Evolutionary conservation across 2,797 vertebrate genomes (phyloP).

Genomic region (Siniperca scherzeri): DNA sequence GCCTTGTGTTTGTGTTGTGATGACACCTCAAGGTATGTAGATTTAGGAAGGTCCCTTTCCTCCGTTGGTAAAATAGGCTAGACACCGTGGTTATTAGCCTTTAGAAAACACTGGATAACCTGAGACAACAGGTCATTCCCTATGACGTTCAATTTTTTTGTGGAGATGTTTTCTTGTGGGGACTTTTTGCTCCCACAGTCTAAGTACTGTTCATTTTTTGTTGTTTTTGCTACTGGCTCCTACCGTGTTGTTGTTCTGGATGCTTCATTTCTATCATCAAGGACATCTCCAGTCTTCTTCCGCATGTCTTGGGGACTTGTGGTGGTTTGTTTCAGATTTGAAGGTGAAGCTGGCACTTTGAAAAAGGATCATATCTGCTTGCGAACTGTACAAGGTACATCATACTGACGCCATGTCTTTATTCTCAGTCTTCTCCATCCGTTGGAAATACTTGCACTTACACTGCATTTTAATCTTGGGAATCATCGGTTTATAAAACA

Average conservation of each 20-base stretch:
- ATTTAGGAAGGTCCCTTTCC: conserved; percentile 56
- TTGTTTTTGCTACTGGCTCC: conserved; percentile 39
- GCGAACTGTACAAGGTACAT: conserved; percentile 50
- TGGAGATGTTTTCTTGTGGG: conserved; percentile 26
- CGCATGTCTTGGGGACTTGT: conserved; percentile 40
- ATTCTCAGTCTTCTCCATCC: conserved; percentile 41
- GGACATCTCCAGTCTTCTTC: conserved; percentile 21
- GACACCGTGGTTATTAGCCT: conserved; percentile 53
- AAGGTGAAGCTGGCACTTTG: conserved; percentile 52
- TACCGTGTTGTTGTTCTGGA: conserved; percentile 19
- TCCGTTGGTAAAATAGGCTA: conserved; percentile 52
- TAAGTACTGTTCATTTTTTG: conserved; percentile 44
- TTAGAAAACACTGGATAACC: conserved; percentile 73
- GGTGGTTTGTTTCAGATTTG: conserved; percentile 37
- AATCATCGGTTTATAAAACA: conserved; percentile 29
- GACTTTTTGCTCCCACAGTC: conserved; percentile 31
- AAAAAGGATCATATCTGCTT: conserved; percentile 57
- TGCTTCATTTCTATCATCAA: conserved; percentile 33
- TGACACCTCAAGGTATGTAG: conserved; percentile 65
- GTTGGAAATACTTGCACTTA: conserved; percentile 28
- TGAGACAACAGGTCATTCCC: conserved; percentile 63
- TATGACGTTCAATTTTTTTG: conserved; percentile 20
- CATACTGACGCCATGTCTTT: conserved; percentile 43
- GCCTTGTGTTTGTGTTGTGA: conserved; percentile 71
- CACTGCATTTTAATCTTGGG: conserved; percentile 26